phyloP scores from a whole-genome alignment of 2,113 vertebrate genomes.

The Lichenostomus cassidix region DNA sequence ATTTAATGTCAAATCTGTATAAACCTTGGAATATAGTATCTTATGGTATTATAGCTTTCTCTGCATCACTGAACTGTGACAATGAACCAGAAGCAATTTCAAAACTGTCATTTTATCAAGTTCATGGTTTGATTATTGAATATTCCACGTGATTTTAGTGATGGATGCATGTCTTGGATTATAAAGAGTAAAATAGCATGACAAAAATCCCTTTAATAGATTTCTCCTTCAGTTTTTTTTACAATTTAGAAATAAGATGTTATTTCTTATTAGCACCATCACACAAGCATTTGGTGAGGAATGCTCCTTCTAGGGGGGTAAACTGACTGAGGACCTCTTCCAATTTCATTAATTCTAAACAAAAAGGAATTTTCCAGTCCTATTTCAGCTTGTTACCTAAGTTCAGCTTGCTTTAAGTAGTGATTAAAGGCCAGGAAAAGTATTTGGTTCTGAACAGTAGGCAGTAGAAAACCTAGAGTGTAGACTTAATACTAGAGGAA shows the following conservation, averaged over 20 bases:
- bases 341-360: background rate
- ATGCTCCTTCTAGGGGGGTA: background rate
- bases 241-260: background rate
- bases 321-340: background rate
- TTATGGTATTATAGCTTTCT: background rate
- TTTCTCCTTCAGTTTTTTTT: background rate
- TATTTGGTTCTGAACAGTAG: background rate
- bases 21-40: background rate
- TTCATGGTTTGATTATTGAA: background rate
- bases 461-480: background rate
- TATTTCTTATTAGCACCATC: background rate
- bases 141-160: background rate
- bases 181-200: background rate
- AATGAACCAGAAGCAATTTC: background rate
- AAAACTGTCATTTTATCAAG: background rate
- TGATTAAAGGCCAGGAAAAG: background rate
- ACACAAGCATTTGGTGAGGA: fast-evolving
- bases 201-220: background rate
- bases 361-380: background rate
- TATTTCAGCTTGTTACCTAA: background rate
- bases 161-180: background rate
- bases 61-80: background rate
- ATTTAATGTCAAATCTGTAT: background rate
- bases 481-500: background rate
- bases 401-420: background rate